phyloP scores from a whole-genome alignment of 2,113 vertebrate genomes.

The Chiloscyllium plagiosum region DNA sequence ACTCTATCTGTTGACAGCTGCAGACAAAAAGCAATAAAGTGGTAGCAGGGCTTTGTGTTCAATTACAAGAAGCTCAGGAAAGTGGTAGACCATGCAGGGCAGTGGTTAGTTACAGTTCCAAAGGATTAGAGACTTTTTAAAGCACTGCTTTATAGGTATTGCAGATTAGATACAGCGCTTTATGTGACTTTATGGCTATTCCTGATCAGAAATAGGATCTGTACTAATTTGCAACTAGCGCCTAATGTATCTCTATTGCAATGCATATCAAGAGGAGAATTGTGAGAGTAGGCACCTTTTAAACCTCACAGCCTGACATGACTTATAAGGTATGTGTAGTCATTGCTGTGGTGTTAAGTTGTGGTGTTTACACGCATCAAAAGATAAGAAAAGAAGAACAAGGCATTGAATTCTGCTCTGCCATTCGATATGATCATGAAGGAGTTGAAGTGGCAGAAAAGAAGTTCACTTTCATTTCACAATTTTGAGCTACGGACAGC shows the following conservation, averaged over 20 bases:
- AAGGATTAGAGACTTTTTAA: slow-evolving; percentile 32
- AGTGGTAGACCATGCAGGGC: neutral
- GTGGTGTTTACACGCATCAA: neutral
- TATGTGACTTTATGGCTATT: neutral
- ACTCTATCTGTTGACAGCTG: slow-evolving; percentile 5
- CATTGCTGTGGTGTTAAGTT: neutral
- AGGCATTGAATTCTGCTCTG: neutral
- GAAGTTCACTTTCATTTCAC: neutral
- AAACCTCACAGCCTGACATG: neutral
- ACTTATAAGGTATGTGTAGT: neutral
- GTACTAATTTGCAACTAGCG: slow-evolving; percentile 8
- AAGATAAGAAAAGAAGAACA: neutral
- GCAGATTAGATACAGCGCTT: slow-evolving; percentile 29
- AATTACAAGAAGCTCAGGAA: neutral
- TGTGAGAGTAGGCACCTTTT: neutral
- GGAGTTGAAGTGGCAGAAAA: neutral
- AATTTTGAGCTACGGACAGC: neutral
- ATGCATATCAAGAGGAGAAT: neutral
- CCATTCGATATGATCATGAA: neutral
- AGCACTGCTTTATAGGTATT: neutral
- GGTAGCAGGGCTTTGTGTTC: neutral
- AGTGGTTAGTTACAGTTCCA: neutral
- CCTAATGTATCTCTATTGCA: neutral
- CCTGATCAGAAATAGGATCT: neutral
- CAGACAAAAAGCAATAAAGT: slow-evolving; percentile 3